Base-by-base conservation (phyloP, 2,888 invertebrate genomes). In the Neuroscelio doddi region DNA sequence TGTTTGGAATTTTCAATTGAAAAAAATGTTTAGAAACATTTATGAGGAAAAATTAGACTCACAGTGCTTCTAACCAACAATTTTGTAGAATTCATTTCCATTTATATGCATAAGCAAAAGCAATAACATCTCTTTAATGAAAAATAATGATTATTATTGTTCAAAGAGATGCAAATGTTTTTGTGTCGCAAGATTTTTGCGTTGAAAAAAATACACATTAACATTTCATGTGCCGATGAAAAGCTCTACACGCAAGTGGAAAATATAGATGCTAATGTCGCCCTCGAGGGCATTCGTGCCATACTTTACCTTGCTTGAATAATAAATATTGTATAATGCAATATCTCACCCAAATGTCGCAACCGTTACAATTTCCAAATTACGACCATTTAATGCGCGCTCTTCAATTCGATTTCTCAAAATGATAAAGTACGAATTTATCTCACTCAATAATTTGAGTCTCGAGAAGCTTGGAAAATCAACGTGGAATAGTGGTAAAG, bases 381-480 rank as follows among this genome's bases (percentile, higher is more conserved):
- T n/a, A n/a, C n/a, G n/a, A n/a, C n/a, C n/a, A n/a, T n/a, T n/a
- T n/a, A n/a, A n/a, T n/a, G n/a, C n/a, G n/a, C n/a, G n/a, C n/a
- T 21, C 21, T 3, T 5, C 21, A 63, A 65, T 66, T 69, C 66
- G 67, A 68, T 70, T 64, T 67, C 68, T 65, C 62, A 65, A 46
- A 58, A 41, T 17, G 62, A 59, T 62, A 68, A 45, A 45, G 30
- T 30, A 17, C 16, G 45, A 30, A 8, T 29, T 44, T n/a, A 27
- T 34, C 46, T 39, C 44, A 7, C 42, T 12, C 15, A 32, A 34
- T 32, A 30, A 32, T 36, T 46, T 32, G 21, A 53, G 47, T 34
- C 52, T 26, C 44, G 58, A 56, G 61, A 36, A 61, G 61, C 41
- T 10, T 45, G 62, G 64, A 69, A 67, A 69, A 67, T 66, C 55